These are phyloP conservation scores for Gymnobelideus leadbeateri DNA, from an alignment of 2,113 vertebrate species.

Conservation along the genomic window DNA sequence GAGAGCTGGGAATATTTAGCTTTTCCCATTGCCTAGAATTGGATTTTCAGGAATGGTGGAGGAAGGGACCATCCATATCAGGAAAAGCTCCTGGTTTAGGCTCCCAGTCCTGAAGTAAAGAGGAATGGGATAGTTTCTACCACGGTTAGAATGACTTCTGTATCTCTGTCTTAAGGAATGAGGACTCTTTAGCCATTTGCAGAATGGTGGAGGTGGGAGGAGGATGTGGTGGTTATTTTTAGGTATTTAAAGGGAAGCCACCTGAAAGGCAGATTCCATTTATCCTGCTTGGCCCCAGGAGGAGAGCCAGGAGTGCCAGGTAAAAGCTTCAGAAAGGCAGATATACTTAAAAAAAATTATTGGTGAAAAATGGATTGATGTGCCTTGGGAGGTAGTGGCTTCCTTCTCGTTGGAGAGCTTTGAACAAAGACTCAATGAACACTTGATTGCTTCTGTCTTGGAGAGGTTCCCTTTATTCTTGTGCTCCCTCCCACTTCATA, in stretches of 20 bases:
- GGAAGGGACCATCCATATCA: not conserved
- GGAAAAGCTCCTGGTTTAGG: not conserved
- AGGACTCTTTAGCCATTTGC: not conserved
- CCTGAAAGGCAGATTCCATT: not conserved
- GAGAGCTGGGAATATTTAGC: not conserved
- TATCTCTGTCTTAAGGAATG: not conserved
- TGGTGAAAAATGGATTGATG: not conserved
- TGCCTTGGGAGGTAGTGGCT: not conserved
- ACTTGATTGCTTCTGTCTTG: not conserved
- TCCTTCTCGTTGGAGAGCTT: not conserved
- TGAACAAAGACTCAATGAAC: not conserved
- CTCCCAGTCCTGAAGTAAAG: not conserved
- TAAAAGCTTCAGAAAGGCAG: not conserved
- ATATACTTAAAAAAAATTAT: not conserved
- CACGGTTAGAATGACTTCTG: not conserved
- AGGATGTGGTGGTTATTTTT: not conserved
- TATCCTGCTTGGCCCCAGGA: not conserved
- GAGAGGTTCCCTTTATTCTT: not conserved
- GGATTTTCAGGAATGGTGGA: not conserved
- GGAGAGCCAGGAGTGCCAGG: not conserved
- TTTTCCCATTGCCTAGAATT: conserved; percentile 6
- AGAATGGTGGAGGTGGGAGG: not conserved
- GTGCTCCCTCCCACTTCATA: not conserved
- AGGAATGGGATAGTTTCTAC: not conserved
- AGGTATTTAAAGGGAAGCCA: not conserved